Base-by-base conservation (phyloP, 1,140 invertebrate species). In the Brachionus plicatilis region DNA sequence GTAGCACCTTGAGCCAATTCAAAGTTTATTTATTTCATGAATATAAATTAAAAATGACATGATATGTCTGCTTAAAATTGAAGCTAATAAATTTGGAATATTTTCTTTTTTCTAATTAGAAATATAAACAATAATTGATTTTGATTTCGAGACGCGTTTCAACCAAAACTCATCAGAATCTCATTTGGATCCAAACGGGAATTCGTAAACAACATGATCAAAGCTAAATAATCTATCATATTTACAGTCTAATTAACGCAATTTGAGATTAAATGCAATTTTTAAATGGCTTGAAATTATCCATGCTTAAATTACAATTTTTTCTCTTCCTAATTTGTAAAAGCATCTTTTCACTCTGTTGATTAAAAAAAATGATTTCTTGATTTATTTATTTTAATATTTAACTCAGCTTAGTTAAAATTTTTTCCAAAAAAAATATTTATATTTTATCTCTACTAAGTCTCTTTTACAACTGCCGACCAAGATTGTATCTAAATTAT, bases 11-110 rank as follows among this genome's bases (percentile, higher is more conserved):
- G 3, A 60, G 53, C 53, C 20, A 20, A 60, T 29, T 47, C 47
- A 47, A 24, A 50, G 45, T 53, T 45, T 37, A 53, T 76, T 76
- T 76, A 24, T 47, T 50, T 76, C 47, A 76, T 76, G 43, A 47
- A 76, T 76, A 47, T 47, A 50, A 76, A 76, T 76, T 76, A 29
- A 24, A 75, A 76, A 76, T 76, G 72, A 76, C 72, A 76, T 76
- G 72, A 76, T 76, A 76, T 76, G 72, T 76, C 72, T 76, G 45
- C 33, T 76, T 50, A 9, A 50, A 50, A n/a, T 76, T 50, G 47
- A 50, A 27, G 20, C 27, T 50, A 27, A 76, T 50, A 50, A 47
- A 76, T 27, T 60, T 24, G 3, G 45, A 76, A 45, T 75, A 43
- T 20, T 27, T 3, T 20, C 11, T 43, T 43, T 7, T 72, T n/a